phyloP scores from a whole-genome alignment of 1,140 invertebrate species.

The Matsumurasca onukii region DNA sequence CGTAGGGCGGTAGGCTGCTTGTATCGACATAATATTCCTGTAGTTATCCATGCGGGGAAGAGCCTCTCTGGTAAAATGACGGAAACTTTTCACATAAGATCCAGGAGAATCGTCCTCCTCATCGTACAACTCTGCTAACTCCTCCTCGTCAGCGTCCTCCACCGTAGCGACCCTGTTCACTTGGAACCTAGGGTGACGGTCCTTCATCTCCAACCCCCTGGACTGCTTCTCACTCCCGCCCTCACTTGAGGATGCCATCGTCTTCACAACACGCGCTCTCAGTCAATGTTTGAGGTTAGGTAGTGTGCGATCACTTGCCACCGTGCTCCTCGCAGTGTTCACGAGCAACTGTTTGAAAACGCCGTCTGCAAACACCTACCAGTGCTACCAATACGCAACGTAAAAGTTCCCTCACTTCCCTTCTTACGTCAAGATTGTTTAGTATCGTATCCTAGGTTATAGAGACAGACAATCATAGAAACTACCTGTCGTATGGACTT shows the following conservation, averaged over 20 bases:
- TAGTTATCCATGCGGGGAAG: slow-evolving; percentile 91
- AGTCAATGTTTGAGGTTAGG: background rate
- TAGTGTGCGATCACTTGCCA: background rate
- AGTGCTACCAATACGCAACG: background rate
- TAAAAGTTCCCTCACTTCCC: background rate
- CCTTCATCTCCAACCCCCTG: slow-evolving; percentile 12
- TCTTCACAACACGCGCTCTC: background rate
- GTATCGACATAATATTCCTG: slow-evolving; percentile 85
- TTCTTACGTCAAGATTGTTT: too few relatives aligned
- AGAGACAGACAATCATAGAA: too few relatives aligned
- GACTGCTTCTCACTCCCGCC: background rate
- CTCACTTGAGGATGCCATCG: slow-evolving; percentile 9
- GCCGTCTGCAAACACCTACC: background rate
- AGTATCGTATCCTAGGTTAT: too few relatives aligned
- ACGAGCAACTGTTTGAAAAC: background rate
- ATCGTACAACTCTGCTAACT: slow-evolving; percentile 39
- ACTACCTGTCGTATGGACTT: too few relatives aligned
- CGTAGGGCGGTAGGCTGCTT: slow-evolving; percentile 86
- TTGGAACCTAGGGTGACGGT: slow-evolving; percentile 49
- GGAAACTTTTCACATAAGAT: slow-evolving; percentile 77
- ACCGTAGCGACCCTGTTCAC: slow-evolving; percentile 54
- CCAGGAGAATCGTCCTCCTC: slow-evolving; percentile 59
- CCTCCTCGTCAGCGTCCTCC: slow-evolving; percentile 41
- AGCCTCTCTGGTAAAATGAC: slow-evolving; percentile 89
- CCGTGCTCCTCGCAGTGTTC: too few relatives aligned